phyloP scores from a whole-genome alignment of 2,113 vertebrate genomes.

The Picathartes gymnocephalus region DNA sequence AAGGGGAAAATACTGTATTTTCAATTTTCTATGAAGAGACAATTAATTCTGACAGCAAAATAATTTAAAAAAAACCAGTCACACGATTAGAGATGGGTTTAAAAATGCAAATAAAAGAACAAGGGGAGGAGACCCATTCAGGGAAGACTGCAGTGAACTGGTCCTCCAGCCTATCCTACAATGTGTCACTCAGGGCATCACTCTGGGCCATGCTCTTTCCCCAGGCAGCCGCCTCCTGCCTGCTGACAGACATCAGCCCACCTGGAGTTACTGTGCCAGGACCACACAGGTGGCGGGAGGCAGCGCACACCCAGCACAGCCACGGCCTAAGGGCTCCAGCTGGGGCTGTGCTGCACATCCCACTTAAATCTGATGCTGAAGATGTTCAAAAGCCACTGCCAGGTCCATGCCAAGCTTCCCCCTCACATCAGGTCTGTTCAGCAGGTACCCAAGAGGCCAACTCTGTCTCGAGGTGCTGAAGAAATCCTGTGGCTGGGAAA shows the following conservation, averaged over 20 bases:
- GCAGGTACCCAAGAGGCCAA: not conserved
- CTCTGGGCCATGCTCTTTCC: not conserved
- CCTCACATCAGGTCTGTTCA: not conserved
- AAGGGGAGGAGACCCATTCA: not conserved
- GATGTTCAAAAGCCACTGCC: not conserved
- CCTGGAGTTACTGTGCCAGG: not conserved
- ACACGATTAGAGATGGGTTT: not conserved
- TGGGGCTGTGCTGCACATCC: not conserved
- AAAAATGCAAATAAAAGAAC: conserved; percentile 46
- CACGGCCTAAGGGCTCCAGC: accelerated
- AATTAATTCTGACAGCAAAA: conserved; percentile 33
- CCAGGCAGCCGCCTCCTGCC: not conserved
- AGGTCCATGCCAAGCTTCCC: not conserved
- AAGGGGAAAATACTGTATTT: conserved; percentile 36
- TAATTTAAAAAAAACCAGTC: conserved; percentile 13
- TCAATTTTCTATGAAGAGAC: conserved; percentile 25
- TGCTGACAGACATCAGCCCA: not conserved
- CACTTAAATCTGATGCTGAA: not conserved
- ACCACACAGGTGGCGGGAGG: accelerated
- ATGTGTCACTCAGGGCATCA: not conserved
- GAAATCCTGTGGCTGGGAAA: not conserved
- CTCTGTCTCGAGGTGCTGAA: not conserved
- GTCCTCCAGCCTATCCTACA: not conserved
- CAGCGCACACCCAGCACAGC: not conserved
- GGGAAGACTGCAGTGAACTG: not conserved